Conservation (phyloP, 2,113 vertebrate species). For the Bettongia penicillata region DNA sequence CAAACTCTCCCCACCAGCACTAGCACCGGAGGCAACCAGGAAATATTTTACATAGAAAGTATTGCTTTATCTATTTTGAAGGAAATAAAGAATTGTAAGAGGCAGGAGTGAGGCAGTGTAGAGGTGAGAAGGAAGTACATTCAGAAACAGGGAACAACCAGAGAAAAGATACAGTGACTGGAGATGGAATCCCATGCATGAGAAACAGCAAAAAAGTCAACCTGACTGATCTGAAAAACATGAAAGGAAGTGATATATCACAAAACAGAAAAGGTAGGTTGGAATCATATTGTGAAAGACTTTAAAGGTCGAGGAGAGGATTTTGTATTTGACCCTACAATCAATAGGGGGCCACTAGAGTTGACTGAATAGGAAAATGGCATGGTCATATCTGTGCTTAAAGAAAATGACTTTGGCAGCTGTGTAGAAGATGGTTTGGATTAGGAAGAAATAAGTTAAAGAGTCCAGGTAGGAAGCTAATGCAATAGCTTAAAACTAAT, state of each 20-base stretch:
- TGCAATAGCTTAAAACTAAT: neutral
- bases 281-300: neutral
- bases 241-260: neutral
- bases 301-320: neutral
- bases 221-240: neutral
- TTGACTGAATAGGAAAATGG: neutral
- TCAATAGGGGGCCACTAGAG: neutral
- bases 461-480: neutral
- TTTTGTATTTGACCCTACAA: neutral
- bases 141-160: neutral
- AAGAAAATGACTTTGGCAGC: neutral
- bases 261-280: neutral
- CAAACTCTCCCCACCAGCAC: neutral
- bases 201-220: neutral
- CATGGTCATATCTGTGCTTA: neutral
- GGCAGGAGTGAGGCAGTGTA: neutral
- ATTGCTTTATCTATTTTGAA: neutral
- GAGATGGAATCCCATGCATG: neutral
- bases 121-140: neutral
- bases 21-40: neutral
- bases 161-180: neutral
- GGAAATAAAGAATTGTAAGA: neutral
- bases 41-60: no score
- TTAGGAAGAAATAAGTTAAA: neutral
- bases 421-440: neutral